Evolutionary conservation across 1,140 invertebrate species (phyloP).

Genomic region (Steinernema khuongi): DNA sequence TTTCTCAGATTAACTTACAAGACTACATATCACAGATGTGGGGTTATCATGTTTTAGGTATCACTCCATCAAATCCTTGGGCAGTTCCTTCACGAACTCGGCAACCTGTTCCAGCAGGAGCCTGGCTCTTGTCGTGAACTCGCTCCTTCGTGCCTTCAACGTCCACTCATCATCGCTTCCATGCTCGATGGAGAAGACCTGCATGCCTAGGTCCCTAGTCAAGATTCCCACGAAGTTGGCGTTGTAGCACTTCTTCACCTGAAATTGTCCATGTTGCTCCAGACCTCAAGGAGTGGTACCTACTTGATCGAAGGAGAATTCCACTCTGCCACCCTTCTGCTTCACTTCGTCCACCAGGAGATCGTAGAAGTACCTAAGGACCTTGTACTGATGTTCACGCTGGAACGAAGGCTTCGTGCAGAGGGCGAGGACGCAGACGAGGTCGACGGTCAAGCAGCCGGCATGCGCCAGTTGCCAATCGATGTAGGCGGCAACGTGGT

Average conservation of each 20-base stretch:
- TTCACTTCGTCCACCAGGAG: not conserved
- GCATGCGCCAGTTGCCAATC: constrained; percentile 1
- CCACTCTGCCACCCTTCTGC: not conserved
- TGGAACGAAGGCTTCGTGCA: not conserved
- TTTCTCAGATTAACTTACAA: too few species aligned
- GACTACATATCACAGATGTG: too few species aligned
- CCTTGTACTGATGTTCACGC: not conserved
- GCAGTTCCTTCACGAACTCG: not conserved
- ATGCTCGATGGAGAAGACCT: not conserved
- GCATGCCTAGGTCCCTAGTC: not conserved
- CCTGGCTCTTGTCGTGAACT: not conserved
- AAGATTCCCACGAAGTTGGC: not conserved
- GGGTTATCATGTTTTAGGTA: too few species aligned
- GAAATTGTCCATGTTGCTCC: not conserved
- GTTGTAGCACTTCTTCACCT: not conserved
- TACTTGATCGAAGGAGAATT: not conserved
- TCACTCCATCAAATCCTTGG: not conserved
- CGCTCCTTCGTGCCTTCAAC: not conserved
- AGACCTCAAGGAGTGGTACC: not conserved
- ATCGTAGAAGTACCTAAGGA: not conserved
- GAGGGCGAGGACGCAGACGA: not conserved
- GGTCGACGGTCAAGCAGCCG: not conserved
- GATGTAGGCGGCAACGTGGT: not conserved
- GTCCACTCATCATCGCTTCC: not conserved
- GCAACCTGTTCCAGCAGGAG: not conserved